phyloP scores from a whole-genome alignment of 2,797 vertebrate species.

The Balearica regulorum region DNA sequence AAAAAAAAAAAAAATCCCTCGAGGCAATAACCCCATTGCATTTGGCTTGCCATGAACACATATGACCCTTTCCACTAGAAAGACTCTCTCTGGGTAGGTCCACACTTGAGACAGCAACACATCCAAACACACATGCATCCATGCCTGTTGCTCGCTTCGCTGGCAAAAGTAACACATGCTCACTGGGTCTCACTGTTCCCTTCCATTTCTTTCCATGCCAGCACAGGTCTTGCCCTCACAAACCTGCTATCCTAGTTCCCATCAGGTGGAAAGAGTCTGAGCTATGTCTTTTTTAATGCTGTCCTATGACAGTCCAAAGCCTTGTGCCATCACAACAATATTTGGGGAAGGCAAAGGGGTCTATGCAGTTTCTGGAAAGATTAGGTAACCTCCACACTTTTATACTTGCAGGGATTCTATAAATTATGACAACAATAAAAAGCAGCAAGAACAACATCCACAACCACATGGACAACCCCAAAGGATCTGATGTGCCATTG shows the following conservation, averaged over 20 bases:
- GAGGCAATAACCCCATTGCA: not conserved
- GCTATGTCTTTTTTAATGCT: not conserved
- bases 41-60: not conserved
- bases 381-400: not conserved
- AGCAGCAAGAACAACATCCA: not conserved
- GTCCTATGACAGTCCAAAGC: not conserved
- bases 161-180: not conserved
- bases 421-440: not conserved
- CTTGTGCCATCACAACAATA: not conserved
- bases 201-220: not conserved
- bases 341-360: not conserved
- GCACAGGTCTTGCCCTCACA: not conserved
- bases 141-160: accelerated
- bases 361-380: not conserved
- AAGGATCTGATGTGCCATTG: not conserved
- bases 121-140: not conserved
- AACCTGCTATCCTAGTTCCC: not conserved
- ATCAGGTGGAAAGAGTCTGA: not conserved
- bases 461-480: not conserved
- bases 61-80: not conserved
- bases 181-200: not conserved
- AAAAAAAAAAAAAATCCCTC: not conserved
- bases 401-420: not conserved
- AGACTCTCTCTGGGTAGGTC: not conserved
- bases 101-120: not conserved